Conservation (phyloP, 2,113 vertebrate species). For the Centropus unirufus region DNA sequence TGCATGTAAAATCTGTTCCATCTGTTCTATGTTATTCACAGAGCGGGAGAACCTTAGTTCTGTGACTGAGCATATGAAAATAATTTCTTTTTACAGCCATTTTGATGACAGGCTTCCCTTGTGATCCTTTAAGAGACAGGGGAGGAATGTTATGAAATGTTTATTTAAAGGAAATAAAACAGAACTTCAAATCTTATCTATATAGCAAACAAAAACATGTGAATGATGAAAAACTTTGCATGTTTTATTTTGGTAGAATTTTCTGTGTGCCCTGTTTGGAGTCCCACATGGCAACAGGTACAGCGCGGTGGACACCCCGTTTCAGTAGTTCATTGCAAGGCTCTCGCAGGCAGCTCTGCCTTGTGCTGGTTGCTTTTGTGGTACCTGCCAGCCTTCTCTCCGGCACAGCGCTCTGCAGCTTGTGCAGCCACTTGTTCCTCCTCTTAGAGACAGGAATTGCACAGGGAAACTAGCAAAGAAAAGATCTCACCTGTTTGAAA, state of each 20-base stretch:
- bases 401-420: not conserved
- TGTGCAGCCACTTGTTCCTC: fast-evolving
- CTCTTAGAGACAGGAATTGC: not conserved
- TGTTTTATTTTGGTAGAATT: not conserved
- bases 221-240: not conserved
- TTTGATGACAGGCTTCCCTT: not conserved
- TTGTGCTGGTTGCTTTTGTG: not conserved
- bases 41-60: not conserved
- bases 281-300: fast-evolving
- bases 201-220: fast-evolving
- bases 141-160: not conserved
- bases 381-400: not conserved
- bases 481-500: not conserved
- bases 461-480: not conserved
- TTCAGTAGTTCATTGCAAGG: not conserved
- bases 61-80: not conserved
- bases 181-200: not conserved
- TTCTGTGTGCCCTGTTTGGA: not conserved
- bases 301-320: not conserved
- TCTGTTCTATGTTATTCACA: not conserved
- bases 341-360: not conserved
- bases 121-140: not conserved
- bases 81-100: not conserved
- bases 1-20: not conserved
- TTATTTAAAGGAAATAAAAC: not conserved